Evolutionary conservation across 2,888 invertebrate genomes (phyloP), one percentile per base, ranked within the genome.

Genomic region (Drosophila subsilvestris): DNA sequence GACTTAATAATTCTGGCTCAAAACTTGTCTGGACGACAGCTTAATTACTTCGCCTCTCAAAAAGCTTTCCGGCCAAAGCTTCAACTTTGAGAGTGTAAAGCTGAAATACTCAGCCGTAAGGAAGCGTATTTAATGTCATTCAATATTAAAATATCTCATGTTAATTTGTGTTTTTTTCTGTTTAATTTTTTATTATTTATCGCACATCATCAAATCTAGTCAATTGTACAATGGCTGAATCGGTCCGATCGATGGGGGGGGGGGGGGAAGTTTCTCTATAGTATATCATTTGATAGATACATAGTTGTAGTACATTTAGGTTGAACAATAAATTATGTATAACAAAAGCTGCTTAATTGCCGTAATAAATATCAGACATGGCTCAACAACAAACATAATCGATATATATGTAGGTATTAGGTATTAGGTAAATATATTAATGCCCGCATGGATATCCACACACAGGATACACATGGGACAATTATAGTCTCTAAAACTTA

Each of bases 361-460:
- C 51, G 74, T 83, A 80, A 83, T 83, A 86, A 84, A 88, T 88
- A 86, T 83, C 88, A 86, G 88, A 84, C 80, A 86, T 71, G 78
- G 80, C 80, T 86, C 57, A 88, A 84, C 79, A 81, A 84, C 58
- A 83, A 86, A 88, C 65, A 79, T 66, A 70, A 68, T 75, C 61
- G 69, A 54, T 57, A 73, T 60, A 63, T 71, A 69, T 45, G 50
- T 63, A 47, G 43, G 20, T 20, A 20, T n/a, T 22, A 22, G 22
- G 3, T 25, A 25, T 25, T 5, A 3, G 22, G 22, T 22, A 6
- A 6, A 25, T 25, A 25, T 25, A 62, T 37, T 5, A 6, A n/a
- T 37, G 37, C 2, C 37, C 37, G 6, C 37, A 37, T 7, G 37
- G 37, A 37, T 37, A 37, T 37, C 37, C 37, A 27, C n/a, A 37